These are phyloP conservation scores for Neotoma lepida DNA, from an alignment of 2,113 vertebrate genomes.

Conservation along the genomic window DNA sequence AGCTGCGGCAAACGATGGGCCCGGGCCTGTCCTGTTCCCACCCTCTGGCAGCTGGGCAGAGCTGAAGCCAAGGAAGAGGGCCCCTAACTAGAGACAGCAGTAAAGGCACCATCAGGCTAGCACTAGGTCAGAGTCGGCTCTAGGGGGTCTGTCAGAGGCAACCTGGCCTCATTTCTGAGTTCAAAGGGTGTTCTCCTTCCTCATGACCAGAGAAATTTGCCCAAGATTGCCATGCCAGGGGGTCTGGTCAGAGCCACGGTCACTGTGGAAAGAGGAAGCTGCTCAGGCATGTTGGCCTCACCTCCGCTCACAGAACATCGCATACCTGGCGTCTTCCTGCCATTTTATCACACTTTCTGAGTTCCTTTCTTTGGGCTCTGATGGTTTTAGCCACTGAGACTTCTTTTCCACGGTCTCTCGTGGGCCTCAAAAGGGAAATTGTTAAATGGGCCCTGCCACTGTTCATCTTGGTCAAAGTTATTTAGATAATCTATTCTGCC, in stretches of 20 bases:
- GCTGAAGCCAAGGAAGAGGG: conserved; percentile 70
- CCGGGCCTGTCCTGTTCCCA: conserved; percentile 79
- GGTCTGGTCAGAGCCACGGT: neutral
- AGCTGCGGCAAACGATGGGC: conserved; percentile 80
- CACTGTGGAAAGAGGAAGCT: conserved; percentile 16
- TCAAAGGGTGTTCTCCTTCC: neutral
- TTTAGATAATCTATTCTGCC: neutral
- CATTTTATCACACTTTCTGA: neutral
- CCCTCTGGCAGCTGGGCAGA: conserved; percentile 78
- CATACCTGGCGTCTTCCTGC: conserved; percentile 54
- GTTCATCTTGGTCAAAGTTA: conserved; percentile 52
- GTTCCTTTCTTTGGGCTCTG: conserved; percentile 39
- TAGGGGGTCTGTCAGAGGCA: neutral
- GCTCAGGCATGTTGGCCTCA: conserved; percentile 8
- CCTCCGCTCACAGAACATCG: conserved; percentile 23
- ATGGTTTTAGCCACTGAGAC: conserved; percentile 47
- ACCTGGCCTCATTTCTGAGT: neutral
- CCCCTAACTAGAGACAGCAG: conserved; percentile 18
- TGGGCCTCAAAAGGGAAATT: conserved; percentile 36
- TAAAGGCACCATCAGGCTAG: neutral
- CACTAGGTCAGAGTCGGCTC: neutral
- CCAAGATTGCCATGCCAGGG: neutral
- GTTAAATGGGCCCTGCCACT: conserved; percentile 13
- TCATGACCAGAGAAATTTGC: neutral
- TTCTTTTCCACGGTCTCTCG: conserved; percentile 11